Evolutionary conservation across 2,888 invertebrate species (phyloP).

Genomic region (Dicyrtomina minuta): DNA sequence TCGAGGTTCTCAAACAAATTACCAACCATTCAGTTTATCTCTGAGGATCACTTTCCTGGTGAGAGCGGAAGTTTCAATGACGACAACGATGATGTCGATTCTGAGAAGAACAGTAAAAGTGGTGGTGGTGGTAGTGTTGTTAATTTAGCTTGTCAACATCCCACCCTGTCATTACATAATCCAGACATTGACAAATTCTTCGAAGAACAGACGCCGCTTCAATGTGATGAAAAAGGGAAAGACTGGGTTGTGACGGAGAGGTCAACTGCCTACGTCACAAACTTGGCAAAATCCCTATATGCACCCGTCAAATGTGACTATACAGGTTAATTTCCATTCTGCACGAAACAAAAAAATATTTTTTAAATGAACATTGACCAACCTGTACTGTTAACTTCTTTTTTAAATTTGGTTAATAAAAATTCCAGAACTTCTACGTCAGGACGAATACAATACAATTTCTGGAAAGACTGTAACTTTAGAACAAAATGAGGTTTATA

Average conservation of each 20-base stretch:
- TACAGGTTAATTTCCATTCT: conserved; percentile 56
- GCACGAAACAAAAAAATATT: no score
- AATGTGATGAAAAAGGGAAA: conserved; percentile 61
- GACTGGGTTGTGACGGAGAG: conserved; percentile 81
- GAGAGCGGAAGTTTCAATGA: background rate
- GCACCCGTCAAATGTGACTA: conserved; percentile 63
- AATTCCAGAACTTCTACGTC: conserved; percentile 19
- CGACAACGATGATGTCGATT: background rate
- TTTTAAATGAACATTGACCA: background rate
- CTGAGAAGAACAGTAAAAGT: background rate
- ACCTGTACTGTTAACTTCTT: background rate
- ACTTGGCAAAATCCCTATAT: conserved; percentile 57
- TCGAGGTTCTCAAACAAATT: conserved; percentile 4
- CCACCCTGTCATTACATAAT: conserved; percentile 67
- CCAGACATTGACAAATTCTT: conserved; percentile 75
- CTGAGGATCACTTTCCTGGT: no score
- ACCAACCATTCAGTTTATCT: background rate
- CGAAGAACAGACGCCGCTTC: conserved; percentile 64
- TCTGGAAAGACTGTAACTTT: conserved; percentile 4
- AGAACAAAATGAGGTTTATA: conserved; percentile 6
- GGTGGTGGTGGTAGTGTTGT: background rate
- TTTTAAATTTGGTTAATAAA: background rate
- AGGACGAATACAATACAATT: conserved; percentile 26
- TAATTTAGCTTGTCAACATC: conserved; percentile 54
- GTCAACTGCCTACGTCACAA: conserved; percentile 62